phyloP scores from a whole-genome alignment of 2,888 invertebrate genomes.

The Hyposoter didymator region DNA sequence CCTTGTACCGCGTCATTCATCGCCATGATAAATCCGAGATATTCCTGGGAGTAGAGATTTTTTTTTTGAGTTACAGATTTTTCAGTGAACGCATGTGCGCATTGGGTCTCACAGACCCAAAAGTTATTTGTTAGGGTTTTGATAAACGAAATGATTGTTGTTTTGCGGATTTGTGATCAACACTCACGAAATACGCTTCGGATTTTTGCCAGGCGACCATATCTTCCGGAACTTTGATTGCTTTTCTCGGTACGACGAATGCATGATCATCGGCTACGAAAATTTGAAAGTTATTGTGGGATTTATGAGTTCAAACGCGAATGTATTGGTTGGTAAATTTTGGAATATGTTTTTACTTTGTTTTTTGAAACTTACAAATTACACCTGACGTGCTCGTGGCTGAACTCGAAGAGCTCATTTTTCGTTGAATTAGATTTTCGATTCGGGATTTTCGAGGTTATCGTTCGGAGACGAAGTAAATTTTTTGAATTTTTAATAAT shows the following conservation, averaged over 20 bases:
- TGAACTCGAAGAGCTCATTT: constrained; percentile 51
- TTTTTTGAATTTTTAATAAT: background rate
- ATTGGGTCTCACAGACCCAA: background rate
- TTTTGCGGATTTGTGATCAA: background rate
- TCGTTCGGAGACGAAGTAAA: background rate
- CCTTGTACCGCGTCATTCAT: constrained; percentile 94
- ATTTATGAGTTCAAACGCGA: background rate
- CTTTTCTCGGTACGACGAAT: constrained; percentile 88
- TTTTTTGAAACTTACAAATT: constrained; percentile 52
- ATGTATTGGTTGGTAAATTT: background rate
- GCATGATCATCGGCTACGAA: constrained; percentile 86
- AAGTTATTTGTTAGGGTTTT: background rate
- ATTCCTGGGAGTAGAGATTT: constrained; percentile 86
- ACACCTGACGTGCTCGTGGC: constrained; percentile 22
- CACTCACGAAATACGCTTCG: constrained; percentile 91
- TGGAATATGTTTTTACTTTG: background rate
- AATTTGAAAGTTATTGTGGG: background rate
- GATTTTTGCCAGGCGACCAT: constrained; percentile 94
- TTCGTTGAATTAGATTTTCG: background rate
- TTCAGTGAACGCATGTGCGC: background rate
- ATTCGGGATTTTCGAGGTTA: background rate
- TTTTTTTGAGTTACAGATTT: background rate
- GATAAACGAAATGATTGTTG: background rate
- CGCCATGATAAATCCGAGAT: constrained; percentile 94
- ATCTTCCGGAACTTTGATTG: constrained; percentile 88